Evolutionary conservation across 1,140 invertebrate species (phyloP).

Genomic region (Cotesia chilonis): DNA sequence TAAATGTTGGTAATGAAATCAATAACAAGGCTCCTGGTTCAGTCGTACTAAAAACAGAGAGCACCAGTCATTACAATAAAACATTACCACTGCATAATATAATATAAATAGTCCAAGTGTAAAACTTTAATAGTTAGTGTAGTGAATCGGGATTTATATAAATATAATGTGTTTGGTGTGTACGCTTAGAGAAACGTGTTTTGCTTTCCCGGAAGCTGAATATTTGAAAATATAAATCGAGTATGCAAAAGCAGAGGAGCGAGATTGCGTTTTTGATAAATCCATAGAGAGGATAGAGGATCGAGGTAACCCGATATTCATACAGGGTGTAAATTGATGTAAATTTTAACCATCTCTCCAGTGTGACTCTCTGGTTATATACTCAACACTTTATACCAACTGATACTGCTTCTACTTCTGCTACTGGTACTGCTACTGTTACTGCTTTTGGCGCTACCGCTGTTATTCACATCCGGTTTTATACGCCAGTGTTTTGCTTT

Average conservation of each 20-base stretch:
- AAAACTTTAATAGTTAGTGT: background rate
- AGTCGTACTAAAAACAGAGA: background rate
- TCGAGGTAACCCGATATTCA: conserved; percentile 34
- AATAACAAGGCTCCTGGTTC: too few relatives aligned
- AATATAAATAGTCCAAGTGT: too few relatives aligned
- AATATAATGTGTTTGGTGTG: background rate
- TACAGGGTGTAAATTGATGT: conserved; percentile 34
- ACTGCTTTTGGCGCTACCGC: background rate
- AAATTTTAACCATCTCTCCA: conserved; percentile 30
- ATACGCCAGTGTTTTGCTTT: background rate
- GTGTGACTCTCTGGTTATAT: background rate
- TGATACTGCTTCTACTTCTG: conserved; percentile 5
- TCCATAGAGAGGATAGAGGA: conserved; percentile 21
- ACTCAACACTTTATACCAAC: background rate
- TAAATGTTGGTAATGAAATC: background rate
- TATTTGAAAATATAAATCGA: conserved; percentile 37
- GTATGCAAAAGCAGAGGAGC: conserved; percentile 16
- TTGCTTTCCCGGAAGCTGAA: conserved; percentile 34
- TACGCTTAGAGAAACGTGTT: conserved; percentile 24
- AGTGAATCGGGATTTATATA: background rate
- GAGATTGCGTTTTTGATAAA: conserved; percentile 38
- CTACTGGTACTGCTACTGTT: background rate
- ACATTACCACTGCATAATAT: background rate
- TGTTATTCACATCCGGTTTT: conserved; percentile 13
- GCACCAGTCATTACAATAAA: background rate